Evolutionary conservation across 1,140 invertebrate species (phyloP), one percentile per base, ranked within the genome.

Genomic region (Plectrocnemia conspersa): DNA sequence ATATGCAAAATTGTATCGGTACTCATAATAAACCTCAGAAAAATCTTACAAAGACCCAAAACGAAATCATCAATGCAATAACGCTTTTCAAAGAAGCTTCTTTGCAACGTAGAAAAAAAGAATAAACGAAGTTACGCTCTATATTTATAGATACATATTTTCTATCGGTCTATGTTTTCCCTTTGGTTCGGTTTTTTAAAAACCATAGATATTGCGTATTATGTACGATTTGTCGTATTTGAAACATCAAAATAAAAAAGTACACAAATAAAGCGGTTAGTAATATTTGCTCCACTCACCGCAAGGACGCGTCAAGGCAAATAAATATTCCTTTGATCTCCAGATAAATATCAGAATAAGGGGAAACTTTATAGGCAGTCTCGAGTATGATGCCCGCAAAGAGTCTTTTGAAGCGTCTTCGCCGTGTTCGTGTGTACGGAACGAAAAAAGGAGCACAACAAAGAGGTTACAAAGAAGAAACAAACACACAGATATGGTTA

Each of bases 391-490:
- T 24, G 25, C 23, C 25, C 44, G 47, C 47, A 38, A 50, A 50
- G 47, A 50, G 21, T 50, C 47, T 50, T n/a, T 50, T 50, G 47
- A 50, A 50, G 32, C 47, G n/a, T 18, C 15, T 35, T 38, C 33
- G 33, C 32, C 18, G 33, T 24, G 10, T 24, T 24, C 33, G 47
- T 27, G 33, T 50, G 32, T 13, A 35, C n/a, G 27, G 19, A 46
- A 55, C 9, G 15, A 46, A 36, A 49, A 41, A 60, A 61, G 54
- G 57, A 53, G 40, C 32, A 50, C 47, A 57, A 53, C 50, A 61
- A 61, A 59, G 50, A 42, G 50, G 45, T 47, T 52, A 58, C 55
- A 61, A 61, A 61, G 59, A 50, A 52, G 59, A 57, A 54, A 61
- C 58, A 54, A 53, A 55, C 55, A 61, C 54, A 55, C 32, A 56